These are phyloP conservation scores for Gymnogyps californianus DNA, from an alignment of 2,113 vertebrate genomes.

Conservation along the genomic window DNA sequence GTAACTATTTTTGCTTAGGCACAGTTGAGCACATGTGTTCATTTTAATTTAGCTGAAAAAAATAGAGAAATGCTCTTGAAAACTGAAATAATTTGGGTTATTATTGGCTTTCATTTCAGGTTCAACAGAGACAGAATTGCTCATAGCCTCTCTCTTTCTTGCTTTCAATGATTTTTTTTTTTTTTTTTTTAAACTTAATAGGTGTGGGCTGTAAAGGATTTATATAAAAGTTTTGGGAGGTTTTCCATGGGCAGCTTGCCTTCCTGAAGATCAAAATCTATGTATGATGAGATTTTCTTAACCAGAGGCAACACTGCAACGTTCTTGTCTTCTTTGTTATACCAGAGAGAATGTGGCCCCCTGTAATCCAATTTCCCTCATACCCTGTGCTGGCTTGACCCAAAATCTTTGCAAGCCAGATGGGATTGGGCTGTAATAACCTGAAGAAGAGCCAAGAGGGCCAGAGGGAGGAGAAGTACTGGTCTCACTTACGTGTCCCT, in stretches of 20 bases:
- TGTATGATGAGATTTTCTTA: background rate
- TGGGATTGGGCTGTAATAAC: background rate
- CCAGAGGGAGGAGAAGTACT: background rate
- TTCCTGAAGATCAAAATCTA: background rate
- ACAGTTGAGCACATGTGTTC: background rate
- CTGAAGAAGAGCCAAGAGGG: background rate
- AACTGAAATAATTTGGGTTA: slow-evolving; percentile 7
- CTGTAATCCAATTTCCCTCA: background rate
- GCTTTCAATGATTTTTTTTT: background rate
- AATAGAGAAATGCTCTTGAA: slow-evolving; percentile 9
- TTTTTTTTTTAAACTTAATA: background rate
- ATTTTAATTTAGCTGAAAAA: slow-evolving; percentile 43
- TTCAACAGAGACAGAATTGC: background rate
- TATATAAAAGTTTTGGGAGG: background rate
- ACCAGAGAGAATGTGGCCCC: fast-evolving
- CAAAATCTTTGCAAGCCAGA: background rate
- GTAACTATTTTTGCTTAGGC: slow-evolving; percentile 60
- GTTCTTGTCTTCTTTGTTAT: background rate
- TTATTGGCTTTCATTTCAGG: slow-evolving; percentile 25
- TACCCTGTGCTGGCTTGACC: background rate
- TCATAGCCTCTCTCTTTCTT: background rate
- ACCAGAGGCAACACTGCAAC: background rate
- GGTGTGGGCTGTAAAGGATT: background rate
- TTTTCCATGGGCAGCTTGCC: background rate
- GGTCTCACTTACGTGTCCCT: background rate